Percentiles rank a stretch among this genome's conserved stretches.
These are phyloP conservation scores for Calameuta pallipes DNA, from an alignment of 2,888 invertebrate species.

Conservation along the genomic window DNA sequence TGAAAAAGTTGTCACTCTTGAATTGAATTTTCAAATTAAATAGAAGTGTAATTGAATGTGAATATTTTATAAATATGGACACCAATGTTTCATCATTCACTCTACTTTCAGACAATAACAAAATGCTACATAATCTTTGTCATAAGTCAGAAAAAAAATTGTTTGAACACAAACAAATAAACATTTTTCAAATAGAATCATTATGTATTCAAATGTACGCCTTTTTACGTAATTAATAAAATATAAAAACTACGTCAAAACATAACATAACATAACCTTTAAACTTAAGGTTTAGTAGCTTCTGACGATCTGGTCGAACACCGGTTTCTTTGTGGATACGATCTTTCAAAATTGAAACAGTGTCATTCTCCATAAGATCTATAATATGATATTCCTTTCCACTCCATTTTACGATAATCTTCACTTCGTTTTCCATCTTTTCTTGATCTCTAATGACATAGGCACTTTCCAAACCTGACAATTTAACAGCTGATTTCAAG, in stretches of 20 bases:
- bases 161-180: neutral
- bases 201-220: neutral
- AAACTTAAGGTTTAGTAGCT: constrained; percentile 90
- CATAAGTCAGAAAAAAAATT: neutral
- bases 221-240: neutral
- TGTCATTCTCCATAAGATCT: constrained; percentile 81
- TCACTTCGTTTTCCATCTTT: constrained; percentile 57
- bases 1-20: neutral
- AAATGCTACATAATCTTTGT: neutral
- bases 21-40: neutral
- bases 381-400: constrained; percentile 88
- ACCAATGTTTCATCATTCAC: neutral
- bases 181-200: neutral
- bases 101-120: neutral
- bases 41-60: neutral
- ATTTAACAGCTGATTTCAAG: constrained; percentile 5
- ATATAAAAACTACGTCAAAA: constrained; percentile 6
- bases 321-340: constrained; percentile 89
- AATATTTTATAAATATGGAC: neutral
- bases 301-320: constrained; percentile 93
- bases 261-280: constrained; percentile 76
- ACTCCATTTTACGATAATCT: constrained; percentile 90
- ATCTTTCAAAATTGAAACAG: constrained; percentile 85
- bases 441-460: neutral
- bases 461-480: neutral